phyloP scores from a whole-genome alignment of 2,113 vertebrate species.

The Pseudopodoces humilis region DNA sequence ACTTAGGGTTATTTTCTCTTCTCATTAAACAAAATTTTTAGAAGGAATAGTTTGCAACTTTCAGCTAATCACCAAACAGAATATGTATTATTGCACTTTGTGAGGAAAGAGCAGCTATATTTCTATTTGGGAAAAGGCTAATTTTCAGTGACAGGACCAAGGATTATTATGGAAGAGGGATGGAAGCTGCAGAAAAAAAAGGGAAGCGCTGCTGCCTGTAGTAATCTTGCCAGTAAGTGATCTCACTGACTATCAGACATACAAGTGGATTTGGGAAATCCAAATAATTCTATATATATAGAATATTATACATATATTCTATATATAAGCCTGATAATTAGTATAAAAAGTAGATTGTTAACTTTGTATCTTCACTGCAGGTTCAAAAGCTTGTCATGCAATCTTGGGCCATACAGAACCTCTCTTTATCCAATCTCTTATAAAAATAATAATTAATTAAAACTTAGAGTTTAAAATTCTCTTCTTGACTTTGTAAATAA shows the following conservation, averaged over 20 bases:
- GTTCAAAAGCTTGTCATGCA: not conserved
- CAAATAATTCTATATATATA: not conserved
- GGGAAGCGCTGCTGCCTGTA: not conserved
- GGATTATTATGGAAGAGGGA: not conserved
- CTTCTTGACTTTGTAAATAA: not conserved
- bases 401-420: not conserved
- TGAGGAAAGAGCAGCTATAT: not conserved
- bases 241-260: not conserved
- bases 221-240: not conserved
- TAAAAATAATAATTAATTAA: not conserved
- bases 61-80: not conserved
- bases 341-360: not conserved
- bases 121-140: not conserved
- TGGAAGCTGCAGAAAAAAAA: not conserved
- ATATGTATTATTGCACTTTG: fast-evolving
- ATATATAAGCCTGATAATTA: not conserved
- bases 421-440: not conserved
- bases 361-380: not conserved
- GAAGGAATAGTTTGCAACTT: not conserved
- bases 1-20: not conserved
- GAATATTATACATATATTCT: too few species aligned
- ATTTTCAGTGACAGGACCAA: not conserved
- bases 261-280: not conserved
- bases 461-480: not conserved
- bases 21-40: not conserved